Evolutionary conservation across 2,113 vertebrate species (phyloP), one percentile per base, ranked within the genome.

Genomic region (Chlamydotis undulata): DNA sequence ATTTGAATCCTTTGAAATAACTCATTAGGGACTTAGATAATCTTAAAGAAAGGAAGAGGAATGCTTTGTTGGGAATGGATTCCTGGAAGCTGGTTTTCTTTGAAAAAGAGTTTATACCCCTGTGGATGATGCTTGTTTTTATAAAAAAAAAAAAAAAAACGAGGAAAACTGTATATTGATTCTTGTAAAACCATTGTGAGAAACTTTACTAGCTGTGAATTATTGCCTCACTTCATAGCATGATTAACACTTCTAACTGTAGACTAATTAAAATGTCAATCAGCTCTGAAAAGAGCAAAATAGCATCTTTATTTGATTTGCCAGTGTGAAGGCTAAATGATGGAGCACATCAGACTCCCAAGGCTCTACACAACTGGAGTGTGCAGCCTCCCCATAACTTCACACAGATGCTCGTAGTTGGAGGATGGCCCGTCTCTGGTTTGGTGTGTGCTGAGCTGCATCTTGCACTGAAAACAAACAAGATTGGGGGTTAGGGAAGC

Each of bases 251-350:
- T 97, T 96, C 53, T 75, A 97, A 94, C 69, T 96, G 91, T 89
- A 94, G 94, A 89, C 96, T 97, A 97, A 97, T 98, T 97, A 98
- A 98, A 96, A 96, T 95, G 93, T 94, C 97, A 96, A 94, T 97
- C 97, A 96, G 53, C 85, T 92, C 83, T 64, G 87, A 96, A 97
- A 96, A 89, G 89, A 89, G 80, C 59, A 97, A 96, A 97, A 93
- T 78, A 92, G 49, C 96, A 96, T 95, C 93, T 95, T 95, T 93
- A 81, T 96, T 96, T 94, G 80, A 91, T 96, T 89, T 76, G 14
- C 64, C 70, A 80, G 82, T 84, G 41, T 78, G 90, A 94, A 96
- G 94, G 31, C 83, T 94, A n/a, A 91, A 76, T 50, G 67, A 56
- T 15, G 23, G 95, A 93, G 28, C 56, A 64, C 23, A 9, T 96